Percentiles rank a stretch among this genome's conserved stretches.
phyloP scores from a whole-genome alignment of 1,140 invertebrate species.

The Apis cerana region DNA sequence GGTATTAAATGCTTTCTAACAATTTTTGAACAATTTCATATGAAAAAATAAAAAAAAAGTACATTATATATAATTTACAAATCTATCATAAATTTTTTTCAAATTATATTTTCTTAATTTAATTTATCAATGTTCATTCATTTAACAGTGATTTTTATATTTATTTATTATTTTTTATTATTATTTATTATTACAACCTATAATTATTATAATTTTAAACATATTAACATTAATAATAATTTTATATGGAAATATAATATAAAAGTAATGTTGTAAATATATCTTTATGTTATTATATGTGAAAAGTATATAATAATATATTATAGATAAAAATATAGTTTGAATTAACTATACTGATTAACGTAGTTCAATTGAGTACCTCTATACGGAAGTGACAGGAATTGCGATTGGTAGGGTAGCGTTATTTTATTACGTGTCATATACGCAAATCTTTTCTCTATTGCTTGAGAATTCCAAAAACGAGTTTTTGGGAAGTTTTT shows the following conservation, averaged over 20 bases:
- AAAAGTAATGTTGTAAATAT: neutral
- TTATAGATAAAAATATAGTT: neutral
- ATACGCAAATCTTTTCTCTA: conserved; percentile 43
- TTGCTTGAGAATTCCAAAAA: conserved; percentile 24
- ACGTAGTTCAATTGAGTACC: conserved; percentile 43
- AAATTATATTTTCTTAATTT: neutral
- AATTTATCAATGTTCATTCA: neutral
- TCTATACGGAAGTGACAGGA: conserved; percentile 45
- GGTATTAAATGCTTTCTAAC: neutral
- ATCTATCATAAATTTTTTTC: neutral
- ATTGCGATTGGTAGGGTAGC: conserved; percentile 41
- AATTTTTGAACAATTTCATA: neutral
- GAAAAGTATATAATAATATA: neutral
- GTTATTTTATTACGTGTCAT: conserved; percentile 59
- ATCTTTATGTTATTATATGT: neutral
- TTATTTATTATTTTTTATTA: too few relatives aligned
- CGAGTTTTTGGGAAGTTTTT: conserved; percentile 18
- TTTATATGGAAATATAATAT: neutral
- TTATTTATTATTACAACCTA: neutral
- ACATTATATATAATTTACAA: neutral
- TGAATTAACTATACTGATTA: conserved; percentile 38
- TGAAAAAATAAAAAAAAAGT: neutral
- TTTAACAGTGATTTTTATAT: neutral
- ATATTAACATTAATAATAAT: neutral
- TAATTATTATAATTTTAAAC: neutral